Evolutionary conservation across 1,140 invertebrate species (phyloP).

Genomic region (Heliothis virescens): DNA sequence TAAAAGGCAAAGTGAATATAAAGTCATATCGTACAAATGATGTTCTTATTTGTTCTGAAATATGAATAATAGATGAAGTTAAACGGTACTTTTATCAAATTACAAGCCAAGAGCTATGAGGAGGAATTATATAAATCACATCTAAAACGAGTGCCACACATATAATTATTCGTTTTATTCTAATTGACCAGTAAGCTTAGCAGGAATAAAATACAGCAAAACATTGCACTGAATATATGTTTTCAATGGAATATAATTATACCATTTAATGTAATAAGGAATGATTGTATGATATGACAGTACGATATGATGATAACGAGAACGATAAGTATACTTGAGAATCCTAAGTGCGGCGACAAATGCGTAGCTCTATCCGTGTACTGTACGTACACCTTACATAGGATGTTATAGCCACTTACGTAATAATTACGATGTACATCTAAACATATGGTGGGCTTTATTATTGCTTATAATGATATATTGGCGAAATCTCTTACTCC

Average conservation of each 20-base stretch:
- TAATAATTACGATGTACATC: slow-evolving; percentile 55
- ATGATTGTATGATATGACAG: slow-evolving; percentile 31
- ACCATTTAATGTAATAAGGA: slow-evolving; percentile 19
- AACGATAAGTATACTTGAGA: slow-evolving; percentile 10
- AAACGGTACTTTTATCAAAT: neutral
- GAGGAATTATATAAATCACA: neutral
- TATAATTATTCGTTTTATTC: neutral
- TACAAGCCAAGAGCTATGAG: neutral
- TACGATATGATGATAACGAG: slow-evolving; percentile 30
- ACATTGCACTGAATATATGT: neutral
- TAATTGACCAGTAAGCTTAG: slow-evolving; percentile 11
- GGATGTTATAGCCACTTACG: slow-evolving; percentile 38
- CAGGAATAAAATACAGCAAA: slow-evolving; percentile 7
- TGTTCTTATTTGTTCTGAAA: too few relatives aligned
- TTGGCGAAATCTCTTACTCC: slow-evolving; percentile 70
- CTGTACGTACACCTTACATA: slow-evolving; percentile 4
- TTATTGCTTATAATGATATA: slow-evolving; percentile 82
- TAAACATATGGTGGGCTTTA: slow-evolving; percentile 69
- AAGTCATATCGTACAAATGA: too few relatives aligned
- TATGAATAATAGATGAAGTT: too few relatives aligned
- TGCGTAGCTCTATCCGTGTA: slow-evolving; percentile 50
- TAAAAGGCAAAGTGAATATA: too few relatives aligned
- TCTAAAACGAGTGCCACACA: neutral
- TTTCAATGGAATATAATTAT: neutral
- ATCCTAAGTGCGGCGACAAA: slow-evolving; percentile 3